Evolutionary conservation across 2,113 vertebrate species (phyloP), one percentile per base, ranked within the genome.

Genomic region (Hemichromis elongatus): DNA sequence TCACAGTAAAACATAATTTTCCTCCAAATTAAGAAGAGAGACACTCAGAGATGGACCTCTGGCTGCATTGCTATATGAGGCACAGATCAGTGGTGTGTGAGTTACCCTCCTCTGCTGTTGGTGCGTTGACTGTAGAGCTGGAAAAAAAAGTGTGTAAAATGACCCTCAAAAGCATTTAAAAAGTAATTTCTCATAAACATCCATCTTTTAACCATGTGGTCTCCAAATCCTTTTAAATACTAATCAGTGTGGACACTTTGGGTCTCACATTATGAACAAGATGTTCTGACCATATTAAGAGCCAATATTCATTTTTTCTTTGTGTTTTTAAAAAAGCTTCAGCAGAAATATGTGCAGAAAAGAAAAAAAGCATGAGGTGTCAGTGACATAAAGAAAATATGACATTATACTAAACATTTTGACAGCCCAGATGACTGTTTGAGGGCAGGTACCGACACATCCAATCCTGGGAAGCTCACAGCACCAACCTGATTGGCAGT

Each of bases 391-490:
- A 90, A 73, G 77, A 89, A 86, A 88, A 77, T 57, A 91, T 80
- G 89, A 90, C 85, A 77, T 90, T 82, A 94, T 92, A 92, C 87
- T 35, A 83, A 92, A 91, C 84, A 86, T 84, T 89, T 88, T 79
- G 70, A 93, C 88, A 78, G 88, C 77, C 66, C 70, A 9, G 80
- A 9, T 14, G 87, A 86, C 68, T 63, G 87, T 73, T 79, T 55
- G 81, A 81, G 80, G 87, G 78, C 52, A 40, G 81, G 77, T 26
- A 61, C 73, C 56, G 16, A 73, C 66, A 68, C 35, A 55, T 89
- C 80, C 21, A 63, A 79, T 66, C 81, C 83, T 8, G 79, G 80
- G 56, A 86, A 86, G 81, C 77, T 91, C 86, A 89, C 30, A n/a
- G 30, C 83, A 53, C 37, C 63, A 13, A 59, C 75, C 54, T 87